Conservation (phyloP, 2,888 invertebrate species). For the Tipula lateralis region DNA sequence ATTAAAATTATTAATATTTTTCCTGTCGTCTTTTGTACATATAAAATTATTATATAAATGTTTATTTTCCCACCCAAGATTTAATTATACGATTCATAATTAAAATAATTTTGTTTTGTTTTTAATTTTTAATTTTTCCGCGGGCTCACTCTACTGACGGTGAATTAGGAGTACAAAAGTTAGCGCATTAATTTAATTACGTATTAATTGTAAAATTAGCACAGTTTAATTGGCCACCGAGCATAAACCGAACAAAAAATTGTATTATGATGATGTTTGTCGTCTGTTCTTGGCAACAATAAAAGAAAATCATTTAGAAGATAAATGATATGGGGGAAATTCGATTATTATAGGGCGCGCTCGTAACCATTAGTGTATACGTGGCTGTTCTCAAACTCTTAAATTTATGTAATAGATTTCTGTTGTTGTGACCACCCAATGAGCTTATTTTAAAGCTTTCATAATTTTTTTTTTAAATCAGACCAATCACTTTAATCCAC, state of each 20-base stretch:
- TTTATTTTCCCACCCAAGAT: slow-evolving; percentile 7
- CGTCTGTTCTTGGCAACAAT: neutral
- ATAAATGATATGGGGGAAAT: neutral
- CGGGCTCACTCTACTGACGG: neutral
- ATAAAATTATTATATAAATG: neutral
- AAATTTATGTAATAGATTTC: neutral
- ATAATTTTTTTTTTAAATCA: neutral
- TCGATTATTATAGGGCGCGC: neutral
- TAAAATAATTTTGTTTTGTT: neutral
- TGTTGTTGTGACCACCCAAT: neutral
- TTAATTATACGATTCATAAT: neutral
- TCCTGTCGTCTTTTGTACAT: neutral
- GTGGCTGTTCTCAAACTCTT: neutral
- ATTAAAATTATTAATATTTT: slow-evolving; percentile 19
- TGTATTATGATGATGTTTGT: neutral
- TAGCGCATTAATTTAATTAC: neutral
- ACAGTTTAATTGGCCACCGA: neutral
- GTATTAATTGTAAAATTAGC: slow-evolving; percentile 24
- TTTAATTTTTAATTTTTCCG: neutral
- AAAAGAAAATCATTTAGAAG: neutral
- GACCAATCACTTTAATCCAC: neutral
- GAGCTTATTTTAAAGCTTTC: neutral
- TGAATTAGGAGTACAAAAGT: neutral
- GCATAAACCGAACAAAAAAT: neutral
- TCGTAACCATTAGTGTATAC: neutral